Base-by-base conservation (phyloP, 1,140 invertebrate genomes). In the Orius insidiosus region DNA sequence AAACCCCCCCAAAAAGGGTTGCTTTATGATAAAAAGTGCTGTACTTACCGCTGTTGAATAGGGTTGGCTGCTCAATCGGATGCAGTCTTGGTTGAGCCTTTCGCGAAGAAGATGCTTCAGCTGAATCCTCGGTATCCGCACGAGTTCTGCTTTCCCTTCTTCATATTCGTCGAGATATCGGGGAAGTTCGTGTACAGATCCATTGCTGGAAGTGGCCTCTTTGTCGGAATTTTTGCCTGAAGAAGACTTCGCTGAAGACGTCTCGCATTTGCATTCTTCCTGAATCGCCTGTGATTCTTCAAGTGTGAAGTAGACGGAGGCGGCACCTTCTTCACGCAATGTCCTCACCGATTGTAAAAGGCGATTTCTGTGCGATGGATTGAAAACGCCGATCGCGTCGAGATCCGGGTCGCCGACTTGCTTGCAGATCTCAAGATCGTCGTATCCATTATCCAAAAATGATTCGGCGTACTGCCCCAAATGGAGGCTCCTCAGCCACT, bases 361-460 rank as follows among this genome's bases (percentile, higher is more conserved):
- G 32, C 79, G 69, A 39, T 74, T 71, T 14, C 88, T 72, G 62
- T 94, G 86, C 45, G 71, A 67, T 37, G 78, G 76, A 63, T 87
- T 86, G 44, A 82, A 75, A 5, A 95, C 88, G 19, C 88, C 89
- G 58, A 95, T 94, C 6, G 89, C 89, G 64, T 94, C 88, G 57
- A 94, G 67, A 67, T 96, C 90, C 6, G 85, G 84, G 61, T 92
- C 87, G 15, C 88, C 87, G 60, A 94, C 87, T 66, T 93, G 86
- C 64, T 92, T 93, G 67, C 89, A 94, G 57, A 94, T 90, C 68
- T 92, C 88, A 57, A 94, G 69, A 65, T 94, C 89, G 64, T 94
- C 89, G 67, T 94, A 95, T 48, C 90, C 90, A 65, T 94, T 93
- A 67, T 94, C 89, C 54, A 94, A 73, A 64, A 95, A 94, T 54